Evolutionary conservation across 2,113 vertebrate genomes (phyloP).

Genomic region (Pachypanchax playfairii): DNA sequence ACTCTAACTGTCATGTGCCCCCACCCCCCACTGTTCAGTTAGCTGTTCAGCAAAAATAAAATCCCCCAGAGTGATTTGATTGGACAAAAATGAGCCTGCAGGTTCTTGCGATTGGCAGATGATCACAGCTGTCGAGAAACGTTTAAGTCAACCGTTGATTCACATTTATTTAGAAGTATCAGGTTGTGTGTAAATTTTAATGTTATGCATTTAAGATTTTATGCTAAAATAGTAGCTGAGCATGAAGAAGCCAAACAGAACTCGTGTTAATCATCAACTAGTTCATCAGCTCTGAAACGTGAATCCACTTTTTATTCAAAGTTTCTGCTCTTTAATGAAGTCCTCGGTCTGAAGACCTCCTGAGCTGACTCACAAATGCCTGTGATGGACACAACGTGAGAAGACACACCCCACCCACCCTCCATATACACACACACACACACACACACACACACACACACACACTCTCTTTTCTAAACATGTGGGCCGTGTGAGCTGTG

Average conservation of each 20-base stretch:
- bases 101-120: no score
- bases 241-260: no score
- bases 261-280: no score
- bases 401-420: slow-evolving; percentile 46
- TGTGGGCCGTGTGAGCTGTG: slow-evolving; percentile 51
- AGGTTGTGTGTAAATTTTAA: no score
- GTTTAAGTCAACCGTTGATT: no score
- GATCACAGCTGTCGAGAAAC: no score
- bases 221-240: not conserved
- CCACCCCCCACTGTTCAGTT: slow-evolving; percentile 38
- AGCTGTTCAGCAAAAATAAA: slow-evolving; percentile 41
- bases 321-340: not conserved
- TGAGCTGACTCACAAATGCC: slow-evolving; percentile 32
- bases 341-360: slow-evolving; percentile 8
- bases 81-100: slow-evolving; percentile 41
- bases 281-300: slow-evolving; percentile 2
- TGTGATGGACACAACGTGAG: slow-evolving; percentile 36
- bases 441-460: slow-evolving; percentile 3
- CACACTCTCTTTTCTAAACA: slow-evolving; percentile 43
- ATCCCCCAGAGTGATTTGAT: slow-evolving; percentile 26
- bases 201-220: no score
- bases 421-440: no score
- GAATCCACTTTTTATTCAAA: not conserved
- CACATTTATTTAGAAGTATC: no score
- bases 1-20: slow-evolving; percentile 57